Percentiles rank a stretch among this genome's conserved stretches.
Evolutionary conservation across 2,888 invertebrate species (phyloP).

Genomic region (Heliconius charithonia): DNA sequence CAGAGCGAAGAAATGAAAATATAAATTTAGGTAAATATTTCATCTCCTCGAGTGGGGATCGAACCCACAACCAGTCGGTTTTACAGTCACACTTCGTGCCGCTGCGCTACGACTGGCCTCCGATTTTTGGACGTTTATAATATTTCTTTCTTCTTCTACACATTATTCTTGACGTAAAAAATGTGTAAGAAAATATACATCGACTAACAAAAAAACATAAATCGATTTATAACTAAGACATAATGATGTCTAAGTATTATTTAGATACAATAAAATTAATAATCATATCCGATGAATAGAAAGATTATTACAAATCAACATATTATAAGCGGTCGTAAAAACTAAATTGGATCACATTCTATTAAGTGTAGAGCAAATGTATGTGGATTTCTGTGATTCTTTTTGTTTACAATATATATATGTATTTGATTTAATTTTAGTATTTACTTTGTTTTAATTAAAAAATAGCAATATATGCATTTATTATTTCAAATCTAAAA

Average conservation of each 20-base stretch:
- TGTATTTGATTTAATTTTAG: neutral
- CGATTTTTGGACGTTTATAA: too few species aligned
- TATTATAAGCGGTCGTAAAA: slow-evolving; percentile 58
- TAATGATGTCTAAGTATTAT: slow-evolving; percentile 33
- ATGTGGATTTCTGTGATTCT: slow-evolving; percentile 24
- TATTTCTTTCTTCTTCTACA: too few species aligned
- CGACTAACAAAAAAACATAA: slow-evolving; percentile 33
- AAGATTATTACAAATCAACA: slow-evolving; percentile 41
- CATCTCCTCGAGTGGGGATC: too few species aligned
- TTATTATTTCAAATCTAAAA: too few species aligned
- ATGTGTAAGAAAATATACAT: neutral
- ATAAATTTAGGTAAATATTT: too few species aligned
- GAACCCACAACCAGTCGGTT: too few species aligned
- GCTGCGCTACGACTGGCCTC: too few species aligned
- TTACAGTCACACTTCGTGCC: too few species aligned
- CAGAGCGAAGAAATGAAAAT: too few species aligned
- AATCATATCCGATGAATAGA: slow-evolving; percentile 36
- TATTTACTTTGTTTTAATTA: neutral
- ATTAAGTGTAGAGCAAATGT: slow-evolving; percentile 20
- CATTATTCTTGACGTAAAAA: slow-evolving; percentile 38
- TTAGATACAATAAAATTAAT: slow-evolving; percentile 44
- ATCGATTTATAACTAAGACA: slow-evolving; percentile 43
- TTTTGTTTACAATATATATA: neutral
- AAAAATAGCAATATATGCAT: neutral
- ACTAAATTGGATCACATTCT: slow-evolving; percentile 48